These are phyloP conservation scores for Bufo gargarizans DNA, from an alignment of 2,113 vertebrate species.

Conservation along the genomic window DNA sequence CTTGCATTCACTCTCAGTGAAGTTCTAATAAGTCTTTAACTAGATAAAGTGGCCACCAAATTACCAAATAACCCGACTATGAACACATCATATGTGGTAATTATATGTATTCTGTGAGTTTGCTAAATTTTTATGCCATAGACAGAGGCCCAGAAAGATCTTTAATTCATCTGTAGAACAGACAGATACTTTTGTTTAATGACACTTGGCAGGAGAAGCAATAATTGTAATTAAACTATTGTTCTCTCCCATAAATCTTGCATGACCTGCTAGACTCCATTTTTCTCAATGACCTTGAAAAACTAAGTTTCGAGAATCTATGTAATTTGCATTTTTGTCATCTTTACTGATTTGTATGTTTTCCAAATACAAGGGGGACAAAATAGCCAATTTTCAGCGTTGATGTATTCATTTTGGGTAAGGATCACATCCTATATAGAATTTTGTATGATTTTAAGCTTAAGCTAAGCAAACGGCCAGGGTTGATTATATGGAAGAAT, in stretches of 20 bases:
- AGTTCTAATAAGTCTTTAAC: no score
- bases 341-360: neutral
- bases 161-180: constrained; percentile 41
- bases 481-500: constrained; percentile 7
- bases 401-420: neutral
- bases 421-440: neutral
- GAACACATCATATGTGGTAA: no score
- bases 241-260: constrained; percentile 52
- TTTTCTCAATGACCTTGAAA: constrained; percentile 49
- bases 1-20: no score
- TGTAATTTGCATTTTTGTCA: neutral
- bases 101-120: neutral
- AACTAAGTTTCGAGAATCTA: constrained; percentile 2
- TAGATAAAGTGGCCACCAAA: no score
- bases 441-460: neutral
- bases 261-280: constrained; percentile 32
- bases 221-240: constrained; percentile 54
- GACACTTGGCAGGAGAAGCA: constrained; percentile 39
- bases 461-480: neutral
- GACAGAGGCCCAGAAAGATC: neutral
- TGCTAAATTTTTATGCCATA: neutral
- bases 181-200: constrained; percentile 28
- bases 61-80: no score
- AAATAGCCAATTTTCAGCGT: neutral
- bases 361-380: neutral